Base-by-base conservation (phyloP, 2,113 vertebrate genomes). In the Hirundichthys speculiger region DNA sequence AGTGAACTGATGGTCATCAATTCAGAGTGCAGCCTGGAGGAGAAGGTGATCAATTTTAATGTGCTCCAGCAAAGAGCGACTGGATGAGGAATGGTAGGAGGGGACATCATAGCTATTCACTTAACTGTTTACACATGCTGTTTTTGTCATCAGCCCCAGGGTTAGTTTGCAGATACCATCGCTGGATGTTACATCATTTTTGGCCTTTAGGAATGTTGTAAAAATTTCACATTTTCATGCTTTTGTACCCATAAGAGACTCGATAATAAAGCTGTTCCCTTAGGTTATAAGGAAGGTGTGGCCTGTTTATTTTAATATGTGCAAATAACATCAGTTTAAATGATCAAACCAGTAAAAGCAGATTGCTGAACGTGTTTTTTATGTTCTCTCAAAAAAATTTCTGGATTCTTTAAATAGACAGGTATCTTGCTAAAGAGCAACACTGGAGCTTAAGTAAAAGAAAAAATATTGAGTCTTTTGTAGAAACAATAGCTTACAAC, bases 21-120 rank as follows among this genome's bases (percentile, higher is more conserved):
- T 77, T 75, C 46, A 64, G 13, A n/a, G 22, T 41, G 34, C 52
- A 43, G 54, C 62, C 67, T 66, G 24, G 18, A 61, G 72, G 47
- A 48, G 59, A 66, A 50, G 14, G 63, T 77, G 69, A 81, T 88
- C 66, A 67, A 75, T 84, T 85, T 75, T 69, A 80, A 79, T 77
- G 77, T 68, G 63, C 69, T 27, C 8, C 53, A 39, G 52, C 54
- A 73, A 74, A 77, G 56, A 77, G 62, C 46, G 61, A 42, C 20
- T 65, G 30, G n/a, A 46, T 40, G 64, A 24, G 30, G 42, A 20
- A 43, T 51, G 38, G 51, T 50, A 27, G 39, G 3, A 14, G 24
- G 16, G 7, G 6, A 1, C 54, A 18, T 66, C 21, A 14, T 24
- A 48, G 27, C 13, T 21, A 46, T 59, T 21, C 21, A 49, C 19